Evolutionary conservation across 2,888 invertebrate species (phyloP), one percentile per base, ranked within the genome.

Genomic region (Diarsia mendica): DNA sequence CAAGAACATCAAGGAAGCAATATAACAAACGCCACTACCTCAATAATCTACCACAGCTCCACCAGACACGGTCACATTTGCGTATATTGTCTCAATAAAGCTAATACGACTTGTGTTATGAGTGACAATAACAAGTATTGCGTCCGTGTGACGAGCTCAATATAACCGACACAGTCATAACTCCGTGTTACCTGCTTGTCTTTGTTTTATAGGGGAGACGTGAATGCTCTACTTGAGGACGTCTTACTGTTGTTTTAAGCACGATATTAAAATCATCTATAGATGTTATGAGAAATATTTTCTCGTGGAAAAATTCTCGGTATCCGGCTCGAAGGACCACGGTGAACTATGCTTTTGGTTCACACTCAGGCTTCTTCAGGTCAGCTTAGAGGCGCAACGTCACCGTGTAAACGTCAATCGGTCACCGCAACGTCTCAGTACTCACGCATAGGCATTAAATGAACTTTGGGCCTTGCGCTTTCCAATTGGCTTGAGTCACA

Each of bases 51-150:
- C 18, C 20, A 28, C 60, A 84, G 15, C 51, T 60, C 3, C 28
- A 44, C 4, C 33, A 51, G 10, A 58, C 11, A 48, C 15, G 11
- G 53, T 49, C 67, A 65, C n/a, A 61, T 81, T 64, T 64, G 51
- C 63, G 28, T 60, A 53, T 63, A 80, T 55, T 33, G 75, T 69
- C 28, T 53, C 71, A 61, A 85, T 85, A 82, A 82, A 76, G 61
- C 33, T 48, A 55, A 64, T n/a, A 66, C 28, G 67, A 55, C 65
- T 53, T 20, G 23, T 66, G 67, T 67, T 85, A 72, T 65, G 79
- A 55, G 33, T 55, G 71, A 83, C 67, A 60, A 65, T 78, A 78
- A 72, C 77, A 66, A 55, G 72, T 49, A 82, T 66, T 23, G 53
- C 67, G 63, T 33, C 69, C 79, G 44, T 67, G 64, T 55, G 66